Base-by-base conservation (phyloP, 1,140 invertebrate species). In the Drosophila bifasciata region DNA sequence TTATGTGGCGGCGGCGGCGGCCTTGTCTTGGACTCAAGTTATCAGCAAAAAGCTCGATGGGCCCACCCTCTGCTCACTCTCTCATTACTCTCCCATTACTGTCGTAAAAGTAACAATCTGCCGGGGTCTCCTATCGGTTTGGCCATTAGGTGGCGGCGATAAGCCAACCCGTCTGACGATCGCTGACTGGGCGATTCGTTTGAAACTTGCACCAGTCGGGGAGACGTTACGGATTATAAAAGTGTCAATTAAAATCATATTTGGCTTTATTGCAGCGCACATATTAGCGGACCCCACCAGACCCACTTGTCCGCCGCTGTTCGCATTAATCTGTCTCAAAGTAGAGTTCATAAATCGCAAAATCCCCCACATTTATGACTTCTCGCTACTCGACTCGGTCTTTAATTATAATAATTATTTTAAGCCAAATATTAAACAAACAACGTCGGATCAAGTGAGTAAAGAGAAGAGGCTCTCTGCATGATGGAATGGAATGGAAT, bases 231-330 rank as follows among this genome's bases (percentile, higher is more conserved):
- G 53, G 67, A 66, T 78, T 77, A 63, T 84, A 84, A 72, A 84
- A 72, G 50, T 68, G 80, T 55, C 80, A 84, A 84, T 85, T 85
- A 84, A 84, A 84, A 85, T 68, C 80, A 55, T 72, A 84, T 84
- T 84, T 84, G 16, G 32, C 13, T 60, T 60, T 56, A 80, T 49
- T 48, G 63, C 39, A n/a, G n/a, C 11, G 7, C 50, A 56, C 39
- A 28, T 21, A 49, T 49, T 51, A 25, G 32, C 8, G 8, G 25
- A n/a, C 19, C 19, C 25, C 25, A 28, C 25, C 8, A 28, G 25
- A 28, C 2, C 19, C 19, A 19, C 25, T 28, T 8, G 1, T 0
- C 32, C 3, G 4, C 51, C 46, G 40, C 13, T 21, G 32, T 21
- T n/a, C 21, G 60, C 8, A 50, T 55, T 68, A 68, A 68, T 68